Evolutionary conservation across 2,113 vertebrate species (phyloP), one percentile per base, ranked within the genome.

Genomic region (Cinclus mexicanus): DNA sequence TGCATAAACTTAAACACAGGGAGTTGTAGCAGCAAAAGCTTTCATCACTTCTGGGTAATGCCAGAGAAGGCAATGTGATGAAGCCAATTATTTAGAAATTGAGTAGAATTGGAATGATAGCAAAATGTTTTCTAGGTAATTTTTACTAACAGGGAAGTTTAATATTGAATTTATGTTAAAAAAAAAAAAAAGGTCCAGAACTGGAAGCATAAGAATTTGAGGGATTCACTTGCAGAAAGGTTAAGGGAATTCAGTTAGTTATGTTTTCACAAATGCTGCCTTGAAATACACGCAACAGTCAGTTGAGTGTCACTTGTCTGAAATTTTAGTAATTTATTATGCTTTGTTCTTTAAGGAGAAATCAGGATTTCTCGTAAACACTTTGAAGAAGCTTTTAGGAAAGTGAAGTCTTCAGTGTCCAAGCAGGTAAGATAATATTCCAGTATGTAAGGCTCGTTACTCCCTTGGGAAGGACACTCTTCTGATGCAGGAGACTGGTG

Each of bases 311-410:
- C 35, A 39, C 47, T 47, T 68, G n/a, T 22, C 26, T 87, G 63
- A 37, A 52, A 7, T 31, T 69, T 50, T 41, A 76, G 22, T 82
- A 50, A 88, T 24, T 64, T 50, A 12, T 83, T 90, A 6, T 81
- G 28, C 33, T 94, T 50, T 83, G 16, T 86, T 95, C 65, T 97
- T 82, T 87, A 96, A 86, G 96, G 95, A 52, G 96, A 98, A 89
- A 98, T 99, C 94, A 98, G 93, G 87, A 97, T 99, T 78, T 97
- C 97, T 96, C 97, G 23, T 92, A 96, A 97, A 80, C 98, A 99
- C 93, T 99, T 99, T 75, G 98, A 99, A 89, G 98, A 98, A 31
- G 99, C 99, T 90, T 99, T 99, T 77, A 98, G 90, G 95, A 99
- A 99, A 97, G 98, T 99, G 52, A 98, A 98, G 33, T 98, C 99